phyloP scores from a whole-genome alignment of 2,888 invertebrate species.

The Elmis aenea region DNA sequence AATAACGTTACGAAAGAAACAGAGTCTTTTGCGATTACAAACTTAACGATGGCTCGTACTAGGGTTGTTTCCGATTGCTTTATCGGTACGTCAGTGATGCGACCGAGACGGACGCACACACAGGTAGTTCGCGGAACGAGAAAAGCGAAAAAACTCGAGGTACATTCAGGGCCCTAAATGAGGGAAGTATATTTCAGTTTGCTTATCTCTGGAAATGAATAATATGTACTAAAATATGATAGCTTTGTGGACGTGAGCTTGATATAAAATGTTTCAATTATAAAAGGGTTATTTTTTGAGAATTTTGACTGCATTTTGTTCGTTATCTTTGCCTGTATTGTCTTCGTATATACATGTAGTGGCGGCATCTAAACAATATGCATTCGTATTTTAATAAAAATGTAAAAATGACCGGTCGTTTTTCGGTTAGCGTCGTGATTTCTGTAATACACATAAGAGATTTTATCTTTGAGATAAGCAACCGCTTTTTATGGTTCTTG shows the following conservation, averaged over 20 bases:
- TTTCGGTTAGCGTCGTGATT: too few species aligned
- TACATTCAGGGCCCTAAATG: too few species aligned
- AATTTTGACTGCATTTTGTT: conserved; percentile 5
- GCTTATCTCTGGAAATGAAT: conserved; percentile 28
- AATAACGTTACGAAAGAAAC: conserved; percentile 22
- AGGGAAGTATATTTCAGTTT: conserved; percentile 9
- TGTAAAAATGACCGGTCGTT: too few species aligned
- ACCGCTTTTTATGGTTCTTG: too few species aligned
- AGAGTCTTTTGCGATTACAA: conserved; percentile 17
- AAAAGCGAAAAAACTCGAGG: too few species aligned
- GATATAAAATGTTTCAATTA: conserved; percentile 27
- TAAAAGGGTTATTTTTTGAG: conserved; percentile 12
- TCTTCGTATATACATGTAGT: too few species aligned
- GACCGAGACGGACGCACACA: conserved; percentile 5
- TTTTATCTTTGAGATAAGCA: too few species aligned
- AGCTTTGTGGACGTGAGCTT: conserved; percentile 26
- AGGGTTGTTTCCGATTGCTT: not conserved
- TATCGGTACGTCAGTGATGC: not conserved
- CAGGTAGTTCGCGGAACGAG: conserved; percentile 2
- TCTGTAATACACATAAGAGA: too few species aligned
- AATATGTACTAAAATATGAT: conserved; percentile 28
- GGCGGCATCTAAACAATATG: too few species aligned
- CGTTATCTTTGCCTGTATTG: too few species aligned
- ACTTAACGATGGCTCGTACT: conserved; percentile 12
- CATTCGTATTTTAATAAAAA: too few species aligned